These are phyloP conservation scores for Crotalus adamanteus DNA, from an alignment of 2,797 vertebrate species.

Conservation along the genomic window DNA sequence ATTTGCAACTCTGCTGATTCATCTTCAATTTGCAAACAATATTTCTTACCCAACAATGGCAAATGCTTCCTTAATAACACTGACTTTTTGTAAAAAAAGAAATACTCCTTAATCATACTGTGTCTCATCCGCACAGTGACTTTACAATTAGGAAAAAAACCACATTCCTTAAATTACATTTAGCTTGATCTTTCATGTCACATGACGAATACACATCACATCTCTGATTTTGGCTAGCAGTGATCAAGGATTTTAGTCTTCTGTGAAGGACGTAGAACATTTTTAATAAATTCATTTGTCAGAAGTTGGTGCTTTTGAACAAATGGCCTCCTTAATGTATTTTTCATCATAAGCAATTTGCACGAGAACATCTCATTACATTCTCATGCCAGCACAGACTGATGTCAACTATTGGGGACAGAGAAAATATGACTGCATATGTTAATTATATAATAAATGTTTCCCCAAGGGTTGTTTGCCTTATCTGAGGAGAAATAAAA, in stretches of 20 bases:
- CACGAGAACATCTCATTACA: neutral
- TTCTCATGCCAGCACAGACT: neutral
- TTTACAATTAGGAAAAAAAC: conserved; percentile 53
- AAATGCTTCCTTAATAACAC: conserved; percentile 55
- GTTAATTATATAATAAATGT: neutral
- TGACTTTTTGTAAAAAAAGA: conserved; percentile 51
- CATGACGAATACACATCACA: conserved; percentile 64
- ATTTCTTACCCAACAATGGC: conserved; percentile 13
- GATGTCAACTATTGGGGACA: neutral
- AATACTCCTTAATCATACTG: conserved; percentile 47
- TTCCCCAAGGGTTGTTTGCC: neutral
- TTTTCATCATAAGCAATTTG: rapidly evolving
- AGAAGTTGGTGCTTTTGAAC: conserved; percentile 38
- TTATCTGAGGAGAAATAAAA: neutral
- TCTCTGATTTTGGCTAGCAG: conserved; percentile 45
- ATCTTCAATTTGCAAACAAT: neutral
- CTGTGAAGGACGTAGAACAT: conserved; percentile 46
- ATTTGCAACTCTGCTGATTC: neutral
- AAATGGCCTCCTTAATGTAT: neutral
- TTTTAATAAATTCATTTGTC: conserved; percentile 47
- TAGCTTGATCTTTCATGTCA: conserved; percentile 67
- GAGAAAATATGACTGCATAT: neutral
- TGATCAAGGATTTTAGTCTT: conserved; percentile 58
- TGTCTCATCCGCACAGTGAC: conserved; percentile 64
- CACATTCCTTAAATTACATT: conserved; percentile 59